Conservation (phyloP, 1,140 invertebrate genomes). For the Drosophila lacertosa region DNA sequence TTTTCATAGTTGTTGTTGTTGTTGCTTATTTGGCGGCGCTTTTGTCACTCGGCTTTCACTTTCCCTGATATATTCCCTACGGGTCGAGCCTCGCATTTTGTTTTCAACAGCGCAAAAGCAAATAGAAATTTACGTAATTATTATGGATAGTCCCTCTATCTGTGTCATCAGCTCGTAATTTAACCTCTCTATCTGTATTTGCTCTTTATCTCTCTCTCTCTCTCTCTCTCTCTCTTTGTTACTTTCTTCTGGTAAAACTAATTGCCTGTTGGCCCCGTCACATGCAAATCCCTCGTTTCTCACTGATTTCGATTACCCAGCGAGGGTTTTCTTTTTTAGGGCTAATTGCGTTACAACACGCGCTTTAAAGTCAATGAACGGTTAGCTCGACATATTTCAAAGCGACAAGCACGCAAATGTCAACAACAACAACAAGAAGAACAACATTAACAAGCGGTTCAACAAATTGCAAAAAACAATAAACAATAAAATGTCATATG, state of each 20-base stretch:
- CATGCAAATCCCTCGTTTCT: slow-evolving; percentile 73
- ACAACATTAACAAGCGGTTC: slow-evolving; percentile 24
- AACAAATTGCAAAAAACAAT: slow-evolving; percentile 51
- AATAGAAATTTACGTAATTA: slow-evolving; percentile 53
- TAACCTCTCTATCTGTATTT: slow-evolving; percentile 22
- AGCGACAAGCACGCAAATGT: slow-evolving; percentile 63
- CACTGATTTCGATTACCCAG: slow-evolving; percentile 42
- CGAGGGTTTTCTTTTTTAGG: slow-evolving; percentile 18
- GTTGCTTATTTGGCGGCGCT: slow-evolving; percentile 31
- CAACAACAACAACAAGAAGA: slow-evolving; percentile 45
- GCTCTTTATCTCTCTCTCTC: not conserved
- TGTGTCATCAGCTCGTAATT: slow-evolving; percentile 33
- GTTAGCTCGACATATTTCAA: slow-evolving; percentile 21
- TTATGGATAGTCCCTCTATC: slow-evolving; percentile 21
- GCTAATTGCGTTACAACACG: slow-evolving; percentile 76
- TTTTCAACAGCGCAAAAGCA: not conserved
- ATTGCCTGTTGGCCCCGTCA: slow-evolving; percentile 48
- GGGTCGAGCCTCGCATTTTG: slow-evolving; percentile 10
- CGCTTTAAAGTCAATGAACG: slow-evolving; percentile 80
- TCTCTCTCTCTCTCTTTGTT: not conserved
- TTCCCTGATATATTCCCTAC: slow-evolving; percentile 34
- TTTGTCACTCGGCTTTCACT: slow-evolving; percentile 63
- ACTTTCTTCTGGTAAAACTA: slow-evolving; percentile 24
- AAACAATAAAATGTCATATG: slow-evolving; percentile 35
- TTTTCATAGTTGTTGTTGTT: slow-evolving; percentile 22